Evolutionary conservation across 1,140 invertebrate species (phyloP), one percentile per base, ranked within the genome.

Genomic region (Drosophila watanabei): DNA sequence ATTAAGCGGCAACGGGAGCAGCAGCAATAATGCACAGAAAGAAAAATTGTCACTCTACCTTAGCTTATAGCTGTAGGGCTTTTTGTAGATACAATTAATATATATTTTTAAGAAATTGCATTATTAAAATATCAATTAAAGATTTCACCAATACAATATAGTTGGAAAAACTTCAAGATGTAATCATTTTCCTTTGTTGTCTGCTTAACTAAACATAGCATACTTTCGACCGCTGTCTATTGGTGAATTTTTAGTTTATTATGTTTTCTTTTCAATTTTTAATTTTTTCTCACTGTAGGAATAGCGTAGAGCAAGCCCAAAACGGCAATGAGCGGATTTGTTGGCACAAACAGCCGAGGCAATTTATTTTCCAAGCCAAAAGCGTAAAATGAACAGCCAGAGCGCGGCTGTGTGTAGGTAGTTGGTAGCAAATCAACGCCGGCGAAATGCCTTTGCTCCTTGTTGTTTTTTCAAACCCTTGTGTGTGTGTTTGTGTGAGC

Each of bases 241-340:
- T n/a, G n/a, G n/a, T n/a, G n/a, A n/a, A n/a, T n/a, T n/a, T n/a
- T n/a, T n/a, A n/a, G n/a, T n/a, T n/a, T n/a, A n/a, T n/a, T n/a
- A n/a, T n/a, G n/a, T n/a, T n/a, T n/a, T n/a, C n/a, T n/a, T n/a
- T n/a, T n/a, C n/a, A n/a, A n/a, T n/a, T n/a, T n/a, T n/a, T n/a
- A n/a, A n/a, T n/a, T 24, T 61, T 61, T 62, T 66, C 20, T 9
- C 13, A 0, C 39, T 65, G 65, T 49, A 28, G 18, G 4, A 52
- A 39, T 33, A 76, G 35, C 65, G 64, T 52, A 45, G 39, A 51
- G 57, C 49, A 60, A 32, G 49, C 75, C 66, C 81, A 79, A 85
- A 90, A 79, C 51, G 86, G 75, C 85, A 89, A 89, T 90, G 85
- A 89, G 86, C 86, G 86, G 85, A 85, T 89, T 90, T 89, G 79